Base-by-base conservation (phyloP, 2,797 vertebrate genomes). In the Pangasius djambal region DNA sequence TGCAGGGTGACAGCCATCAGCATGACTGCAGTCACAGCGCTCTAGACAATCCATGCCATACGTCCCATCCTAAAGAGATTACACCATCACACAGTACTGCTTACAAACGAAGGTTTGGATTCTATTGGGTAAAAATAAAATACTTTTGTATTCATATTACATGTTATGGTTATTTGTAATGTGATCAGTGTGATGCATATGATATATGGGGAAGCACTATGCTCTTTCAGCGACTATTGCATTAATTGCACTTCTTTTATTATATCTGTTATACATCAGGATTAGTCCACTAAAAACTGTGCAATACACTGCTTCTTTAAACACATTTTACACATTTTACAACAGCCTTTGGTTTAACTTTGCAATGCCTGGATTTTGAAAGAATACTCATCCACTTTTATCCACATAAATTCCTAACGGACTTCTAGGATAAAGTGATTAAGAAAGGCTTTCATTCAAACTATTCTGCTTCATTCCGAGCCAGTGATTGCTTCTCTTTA, bases 1-100 rank as follows among this genome's bases (percentile, higher is more conserved):
- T 48, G 96, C 93, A 65, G 97, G 96, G 86, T 99, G 97, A 90
- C 98, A 99, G n/a, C 98, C 98, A 0, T 99, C 98, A 0, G 98
- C 98, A 2, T 99, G 97, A 91, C 97, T 99, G 92, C 98, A 99
- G 94, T 99, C 98, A 89, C 98, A 99, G 82, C 97, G 97, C 89
- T 99, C 98, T 1, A 93, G 96, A 79, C 98, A 99, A 89, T 96
- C 96, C 94, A 99, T 93, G 50, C 98, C 98, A 0, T 98, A 99
- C 0, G 96, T 97, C 2, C 98, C 98, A 0, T 98, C 98, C 98
- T 99, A 93, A 86, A 89, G 75, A 87, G 40, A 65, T 69, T 2
- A 81, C 9, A 67, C 37, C 69, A 67, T 89, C 25, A 85, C n/a
- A 87, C 70, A 78, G 8, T 31, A 69, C 31, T 22, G 8, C 48